These are phyloP conservation scores for Tolypeutes matacus DNA, from an alignment of 2,797 vertebrate species.

Conservation along the genomic window DNA sequence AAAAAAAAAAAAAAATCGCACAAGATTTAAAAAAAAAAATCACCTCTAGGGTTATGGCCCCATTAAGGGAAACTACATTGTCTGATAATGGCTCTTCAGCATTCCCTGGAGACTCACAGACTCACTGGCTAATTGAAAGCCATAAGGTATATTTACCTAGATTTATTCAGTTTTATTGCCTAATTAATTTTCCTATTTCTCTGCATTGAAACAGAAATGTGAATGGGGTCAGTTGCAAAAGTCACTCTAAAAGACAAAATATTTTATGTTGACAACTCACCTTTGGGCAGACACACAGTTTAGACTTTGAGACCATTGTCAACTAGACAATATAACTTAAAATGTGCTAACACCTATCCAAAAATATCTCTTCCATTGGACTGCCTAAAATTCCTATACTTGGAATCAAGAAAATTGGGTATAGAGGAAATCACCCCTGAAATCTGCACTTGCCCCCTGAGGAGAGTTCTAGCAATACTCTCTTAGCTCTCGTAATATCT, in stretches of 20 bases:
- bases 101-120: conserved; percentile 32
- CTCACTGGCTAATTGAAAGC: conserved; percentile 63
- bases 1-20: not conserved
- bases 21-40: not conserved
- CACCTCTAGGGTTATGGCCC: conserved; percentile 15
- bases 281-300: not conserved
- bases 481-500: not conserved
- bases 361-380: not conserved
- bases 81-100: conserved; percentile 18
- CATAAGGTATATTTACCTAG: conserved; percentile 32
- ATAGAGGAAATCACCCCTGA: not conserved
- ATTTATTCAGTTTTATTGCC: conserved; percentile 30
- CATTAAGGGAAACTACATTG: conserved; percentile 45
- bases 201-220: conserved; percentile 52
- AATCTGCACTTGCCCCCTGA: not conserved
- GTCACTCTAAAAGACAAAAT: conserved; percentile 5
- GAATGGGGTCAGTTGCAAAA: not conserved
- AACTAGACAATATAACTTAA: conserved; percentile 50
- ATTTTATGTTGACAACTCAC: not conserved
- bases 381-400: not conserved
- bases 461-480: not conserved
- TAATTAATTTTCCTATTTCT: conserved; percentile 57
- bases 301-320: conserved; percentile 32
- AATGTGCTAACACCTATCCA: conserved; percentile 3
- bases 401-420: not conserved